Evolutionary conservation across 2,888 invertebrate species (phyloP).

Genomic region (Micropterix aruncella): DNA sequence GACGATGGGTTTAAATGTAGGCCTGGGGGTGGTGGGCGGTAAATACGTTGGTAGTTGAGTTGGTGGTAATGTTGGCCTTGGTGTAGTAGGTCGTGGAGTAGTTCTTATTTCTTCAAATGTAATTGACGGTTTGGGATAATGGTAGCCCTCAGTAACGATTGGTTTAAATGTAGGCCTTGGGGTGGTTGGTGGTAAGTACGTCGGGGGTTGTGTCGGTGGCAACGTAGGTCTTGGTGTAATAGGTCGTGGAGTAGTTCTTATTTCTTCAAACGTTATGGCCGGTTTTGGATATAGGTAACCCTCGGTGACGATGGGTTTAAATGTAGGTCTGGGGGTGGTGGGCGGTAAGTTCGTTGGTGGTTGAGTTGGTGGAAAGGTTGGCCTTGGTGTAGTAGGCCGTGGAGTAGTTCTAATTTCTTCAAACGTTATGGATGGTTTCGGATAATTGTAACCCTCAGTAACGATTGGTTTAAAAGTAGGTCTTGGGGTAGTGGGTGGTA

Average conservation of each 20-base stretch:
- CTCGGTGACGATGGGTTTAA: not conserved
- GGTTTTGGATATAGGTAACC: not conserved
- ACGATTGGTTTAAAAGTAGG: conserved; percentile 15
- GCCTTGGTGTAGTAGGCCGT: not conserved
- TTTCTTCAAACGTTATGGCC: not conserved
- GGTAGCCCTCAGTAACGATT: too few relatives aligned
- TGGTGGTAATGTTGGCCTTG: not conserved
- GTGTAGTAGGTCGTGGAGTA: too few relatives aligned
- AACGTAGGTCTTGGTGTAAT: too few relatives aligned
- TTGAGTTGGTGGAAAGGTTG: not conserved
- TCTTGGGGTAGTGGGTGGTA: conserved; percentile 19
- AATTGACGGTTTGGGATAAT: too few relatives aligned
- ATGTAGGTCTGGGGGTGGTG: not conserved
- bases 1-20: too few relatives aligned
- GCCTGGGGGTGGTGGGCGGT: too few relatives aligned
- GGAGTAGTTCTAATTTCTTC: conserved; percentile 1
- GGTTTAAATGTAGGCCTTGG: too few relatives aligned
- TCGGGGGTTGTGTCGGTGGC: too few relatives aligned
- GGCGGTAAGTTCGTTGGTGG: not conserved
- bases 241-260: not conserved
- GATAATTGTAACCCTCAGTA: not conserved
- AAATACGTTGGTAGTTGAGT: too few relatives aligned
- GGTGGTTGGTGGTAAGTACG: too few relatives aligned
- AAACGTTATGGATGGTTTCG: not conserved
- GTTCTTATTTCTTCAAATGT: too few relatives aligned